phyloP scores from a whole-genome alignment of 2,797 vertebrate genomes.

The Coreius guichenoti region DNA sequence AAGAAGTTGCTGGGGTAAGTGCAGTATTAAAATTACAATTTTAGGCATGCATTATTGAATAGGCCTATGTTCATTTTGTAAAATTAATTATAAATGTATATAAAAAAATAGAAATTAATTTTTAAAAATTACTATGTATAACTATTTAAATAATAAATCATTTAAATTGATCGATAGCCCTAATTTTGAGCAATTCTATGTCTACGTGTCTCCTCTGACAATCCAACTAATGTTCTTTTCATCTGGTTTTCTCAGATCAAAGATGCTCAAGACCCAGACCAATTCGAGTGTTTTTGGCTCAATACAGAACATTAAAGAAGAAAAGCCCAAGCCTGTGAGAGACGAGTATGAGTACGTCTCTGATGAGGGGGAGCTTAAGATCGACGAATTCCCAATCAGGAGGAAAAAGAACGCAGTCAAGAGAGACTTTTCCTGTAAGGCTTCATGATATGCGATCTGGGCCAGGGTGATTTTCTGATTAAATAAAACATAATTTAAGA shows the following conservation, averaged over 20 bases:
- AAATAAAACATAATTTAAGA: constrained; percentile 26
- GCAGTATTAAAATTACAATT: not conserved
- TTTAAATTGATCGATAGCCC: not conserved
- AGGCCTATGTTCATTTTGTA: too few species aligned
- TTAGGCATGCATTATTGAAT: not conserved
- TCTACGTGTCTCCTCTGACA: not conserved
- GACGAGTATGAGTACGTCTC: constrained; percentile 99
- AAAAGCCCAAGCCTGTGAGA: constrained; percentile 92
- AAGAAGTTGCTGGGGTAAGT: constrained; percentile 90
- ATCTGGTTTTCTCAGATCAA: constrained; percentile 82
- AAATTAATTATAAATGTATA: too few species aligned
- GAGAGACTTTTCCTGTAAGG: constrained; percentile 95
- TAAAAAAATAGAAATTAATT: too few species aligned
- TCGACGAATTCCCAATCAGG: constrained; percentile 98
- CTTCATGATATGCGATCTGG: constrained; percentile 31
- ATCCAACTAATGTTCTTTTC: constrained; percentile 29
- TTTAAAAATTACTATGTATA: too few species aligned
- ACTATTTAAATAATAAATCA: not conserved
- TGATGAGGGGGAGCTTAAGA: constrained; percentile 97
- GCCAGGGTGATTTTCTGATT: constrained; percentile 41
- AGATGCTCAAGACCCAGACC: constrained; percentile 89
- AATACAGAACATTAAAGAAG: constrained; percentile 96
- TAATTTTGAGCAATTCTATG: not conserved
- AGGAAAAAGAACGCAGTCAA: constrained; percentile 94
- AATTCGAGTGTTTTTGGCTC: constrained; percentile 93